Percentiles rank a stretch among this genome's conserved stretches.
Evolutionary conservation across 2,113 vertebrate species (phyloP).

Genomic region (Bucco capensis): DNA sequence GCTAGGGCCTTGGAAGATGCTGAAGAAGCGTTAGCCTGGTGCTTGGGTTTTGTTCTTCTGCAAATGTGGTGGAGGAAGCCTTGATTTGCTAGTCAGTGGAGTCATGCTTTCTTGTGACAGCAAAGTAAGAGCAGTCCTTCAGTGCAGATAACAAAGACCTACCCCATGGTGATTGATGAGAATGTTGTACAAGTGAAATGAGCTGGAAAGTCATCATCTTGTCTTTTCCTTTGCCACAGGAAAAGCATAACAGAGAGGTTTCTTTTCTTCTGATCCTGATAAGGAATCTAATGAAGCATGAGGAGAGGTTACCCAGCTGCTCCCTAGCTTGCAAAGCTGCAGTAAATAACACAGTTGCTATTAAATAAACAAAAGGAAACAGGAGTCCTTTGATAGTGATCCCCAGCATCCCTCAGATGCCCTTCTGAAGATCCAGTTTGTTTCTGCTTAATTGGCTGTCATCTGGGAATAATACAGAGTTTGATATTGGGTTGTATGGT

Average conservation of each 20-base stretch:
- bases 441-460: conserved; percentile 39
- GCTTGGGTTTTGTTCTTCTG: conserved; percentile 24
- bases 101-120: conserved; percentile 42
- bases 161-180: conserved; percentile 88
- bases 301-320: conserved; percentile 79
- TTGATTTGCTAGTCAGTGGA: conserved; percentile 19
- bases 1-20: background rate
- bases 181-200: conserved; percentile 86
- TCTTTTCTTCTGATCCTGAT: conserved; percentile 82
- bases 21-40: conserved; percentile 26
- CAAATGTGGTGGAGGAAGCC: conserved; percentile 28
- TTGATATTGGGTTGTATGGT: conserved; percentile 19
- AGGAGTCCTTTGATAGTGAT: conserved; percentile 60
- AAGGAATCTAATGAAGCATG: conserved; percentile 87
- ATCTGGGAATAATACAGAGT: conserved; percentile 3
- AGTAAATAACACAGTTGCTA: conserved; percentile 66
- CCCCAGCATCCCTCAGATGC: conserved; percentile 41
- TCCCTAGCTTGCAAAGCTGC: conserved; percentile 57
- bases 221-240: conserved; percentile 78
- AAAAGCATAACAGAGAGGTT: conserved; percentile 77
- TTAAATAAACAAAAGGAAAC: conserved; percentile 67
- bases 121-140: conserved; percentile 65
- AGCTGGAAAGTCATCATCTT: conserved; percentile 92
- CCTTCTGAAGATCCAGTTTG: conserved; percentile 43
- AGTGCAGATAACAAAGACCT: conserved; percentile 75